These are phyloP conservation scores for Stylophora pistillata DNA, from an alignment of 64 coral and sea anemone species.

Conservation along the genomic window DNA sequence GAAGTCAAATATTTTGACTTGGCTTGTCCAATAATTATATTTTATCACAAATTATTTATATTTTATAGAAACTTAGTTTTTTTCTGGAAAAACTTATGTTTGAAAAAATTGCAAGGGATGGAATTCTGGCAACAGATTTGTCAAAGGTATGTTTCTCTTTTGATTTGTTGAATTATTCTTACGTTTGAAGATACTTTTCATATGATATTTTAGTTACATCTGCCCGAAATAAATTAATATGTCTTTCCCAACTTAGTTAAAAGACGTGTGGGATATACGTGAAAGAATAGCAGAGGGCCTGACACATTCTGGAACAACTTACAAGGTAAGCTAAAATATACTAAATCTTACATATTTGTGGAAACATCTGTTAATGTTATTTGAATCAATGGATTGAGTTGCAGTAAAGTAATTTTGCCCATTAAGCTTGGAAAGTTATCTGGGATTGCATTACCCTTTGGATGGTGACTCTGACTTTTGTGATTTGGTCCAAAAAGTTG, in stretches of 20 bases:
- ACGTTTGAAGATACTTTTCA: too few relatives aligned
- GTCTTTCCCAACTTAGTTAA: constrained; percentile 36
- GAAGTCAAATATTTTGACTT: too few relatives aligned
- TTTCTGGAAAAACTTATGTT: constrained; percentile 83
- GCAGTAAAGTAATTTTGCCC: too few relatives aligned
- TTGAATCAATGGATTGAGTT: too few relatives aligned
- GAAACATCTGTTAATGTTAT: neutral
- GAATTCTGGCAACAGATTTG: constrained; percentile 85
- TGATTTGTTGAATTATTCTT: neutral
- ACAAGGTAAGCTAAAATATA: constrained; percentile 59
- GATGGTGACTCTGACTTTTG: too few relatives aligned
- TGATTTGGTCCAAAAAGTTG: too few relatives aligned
- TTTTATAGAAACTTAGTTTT: constrained; percentile 71
- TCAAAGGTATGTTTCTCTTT: constrained; percentile 58
- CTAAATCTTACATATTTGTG: neutral
- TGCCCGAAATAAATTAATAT: too few relatives aligned
- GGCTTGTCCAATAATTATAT: too few relatives aligned
- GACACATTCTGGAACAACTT: constrained; percentile 62
- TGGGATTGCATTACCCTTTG: too few relatives aligned
- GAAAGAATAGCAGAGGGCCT: constrained; percentile 79
- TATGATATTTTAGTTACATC: too few relatives aligned
- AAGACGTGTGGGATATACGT: constrained; percentile 73
- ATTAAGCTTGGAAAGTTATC: too few relatives aligned
- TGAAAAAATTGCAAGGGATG: constrained; percentile 70
- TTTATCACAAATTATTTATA: too few relatives aligned